Evolutionary conservation across 1,140 invertebrate species (phyloP).

Genomic region (Helicoverpa zea): DNA sequence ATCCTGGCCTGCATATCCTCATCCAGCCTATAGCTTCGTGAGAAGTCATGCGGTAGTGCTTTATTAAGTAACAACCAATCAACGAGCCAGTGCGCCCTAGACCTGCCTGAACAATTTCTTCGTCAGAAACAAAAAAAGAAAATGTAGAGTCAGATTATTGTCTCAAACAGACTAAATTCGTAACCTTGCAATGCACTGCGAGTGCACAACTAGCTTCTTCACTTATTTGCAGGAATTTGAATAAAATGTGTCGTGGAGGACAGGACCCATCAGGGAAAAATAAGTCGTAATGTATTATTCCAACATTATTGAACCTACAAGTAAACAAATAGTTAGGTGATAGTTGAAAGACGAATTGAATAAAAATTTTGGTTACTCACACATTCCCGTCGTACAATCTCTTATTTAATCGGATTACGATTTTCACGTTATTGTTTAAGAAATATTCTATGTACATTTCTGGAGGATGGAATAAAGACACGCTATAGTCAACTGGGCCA

Average conservation of each 20-base stretch:
- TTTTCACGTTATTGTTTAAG: conserved; percentile 95
- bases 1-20: conserved; percentile 98
- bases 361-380: conserved; percentile 64
- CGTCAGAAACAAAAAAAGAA: conserved; percentile 53
- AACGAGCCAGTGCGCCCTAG: conserved; percentile 98
- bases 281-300: conserved; percentile 97
- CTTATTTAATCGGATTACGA: conserved; percentile 96
- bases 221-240: conserved; percentile 95
- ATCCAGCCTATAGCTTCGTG: conserved; percentile 98
- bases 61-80: conserved; percentile 99
- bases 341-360: neutral
- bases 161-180: conserved; percentile 56
- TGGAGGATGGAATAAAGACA: conserved; percentile 96
- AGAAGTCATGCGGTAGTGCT: conserved; percentile 97
- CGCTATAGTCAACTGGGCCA: conserved; percentile 95
- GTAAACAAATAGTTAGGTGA: conserved; percentile 2
- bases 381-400: conserved; percentile 95
- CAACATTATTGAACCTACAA: conserved; percentile 94
- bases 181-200: conserved; percentile 99
- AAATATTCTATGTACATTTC: conserved; percentile 99
- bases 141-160: conserved; percentile 6
- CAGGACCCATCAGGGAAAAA: conserved; percentile 99
- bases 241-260: conserved; percentile 95
- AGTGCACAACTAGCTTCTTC: conserved; percentile 93
- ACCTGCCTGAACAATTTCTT: conserved; percentile 91